Evolutionary conservation across 2,797 vertebrate species (phyloP).

Genomic region (Rhinichthys osculus): DNA sequence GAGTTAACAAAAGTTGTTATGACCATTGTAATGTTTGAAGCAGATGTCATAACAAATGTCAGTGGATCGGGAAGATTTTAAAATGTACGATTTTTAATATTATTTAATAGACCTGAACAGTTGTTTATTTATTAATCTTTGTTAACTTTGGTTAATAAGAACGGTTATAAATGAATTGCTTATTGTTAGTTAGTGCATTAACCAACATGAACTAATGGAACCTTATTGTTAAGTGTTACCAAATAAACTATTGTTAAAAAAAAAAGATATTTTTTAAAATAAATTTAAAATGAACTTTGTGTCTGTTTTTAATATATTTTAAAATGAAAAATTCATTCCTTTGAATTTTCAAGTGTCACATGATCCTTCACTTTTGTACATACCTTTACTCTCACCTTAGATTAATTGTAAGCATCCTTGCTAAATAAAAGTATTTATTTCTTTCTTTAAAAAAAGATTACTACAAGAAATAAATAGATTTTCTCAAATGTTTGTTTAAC

Average conservation of each 20-base stretch:
- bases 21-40: too few species aligned
- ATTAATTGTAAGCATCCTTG: neutral
- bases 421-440: neutral
- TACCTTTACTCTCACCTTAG: neutral
- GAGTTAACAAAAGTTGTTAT: too few species aligned
- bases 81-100: too few species aligned
- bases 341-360: neutral
- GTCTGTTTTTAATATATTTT: neutral
- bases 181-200: neutral
- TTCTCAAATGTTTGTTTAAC: neutral
- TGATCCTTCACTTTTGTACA: neutral
- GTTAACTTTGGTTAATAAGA: neutral
- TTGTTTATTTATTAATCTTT: neutral
- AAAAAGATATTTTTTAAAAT: rapidly evolving
- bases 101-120: too few species aligned
- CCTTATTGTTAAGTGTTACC: too few species aligned
- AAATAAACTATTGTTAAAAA: too few species aligned
- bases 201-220: neutral
- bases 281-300: too few species aligned
- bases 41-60: too few species aligned
- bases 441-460: too few species aligned
- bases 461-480: neutral
- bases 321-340: neutral
- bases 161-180: neutral
- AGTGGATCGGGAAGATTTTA: too few species aligned